Evolutionary conservation across 2,113 vertebrate genomes (phyloP).

Genomic region (Lagopus leucura): DNA sequence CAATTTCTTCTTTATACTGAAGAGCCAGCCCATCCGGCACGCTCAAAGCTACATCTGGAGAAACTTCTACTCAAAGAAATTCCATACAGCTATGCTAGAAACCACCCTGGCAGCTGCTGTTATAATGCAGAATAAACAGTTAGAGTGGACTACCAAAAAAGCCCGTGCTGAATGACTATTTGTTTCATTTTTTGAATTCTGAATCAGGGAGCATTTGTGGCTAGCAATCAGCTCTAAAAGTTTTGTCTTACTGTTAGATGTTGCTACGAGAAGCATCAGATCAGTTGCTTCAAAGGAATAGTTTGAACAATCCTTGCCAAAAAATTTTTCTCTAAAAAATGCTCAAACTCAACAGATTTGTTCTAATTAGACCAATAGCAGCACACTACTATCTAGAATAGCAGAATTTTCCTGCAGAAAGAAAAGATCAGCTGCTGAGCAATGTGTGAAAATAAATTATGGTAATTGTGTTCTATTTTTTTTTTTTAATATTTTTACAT

Average conservation of each 20-base stretch:
- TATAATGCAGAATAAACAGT: neutral
- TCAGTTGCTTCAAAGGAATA: neutral
- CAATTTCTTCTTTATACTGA: neutral
- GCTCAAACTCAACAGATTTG: neutral
- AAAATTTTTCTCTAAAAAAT: neutral
- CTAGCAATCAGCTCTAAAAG: neutral
- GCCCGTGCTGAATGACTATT: neutral
- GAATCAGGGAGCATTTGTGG: neutral
- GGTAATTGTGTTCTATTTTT: neutral
- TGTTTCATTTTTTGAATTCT: neutral
- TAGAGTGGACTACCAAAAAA: neutral
- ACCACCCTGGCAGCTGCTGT: neutral
- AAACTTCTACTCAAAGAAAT: neutral
- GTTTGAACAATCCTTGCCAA: neutral
- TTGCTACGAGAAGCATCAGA: neutral
- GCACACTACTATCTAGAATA: neutral
- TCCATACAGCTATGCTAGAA: slow-evolving; percentile 35
- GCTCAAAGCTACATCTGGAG: slow-evolving; percentile 43
- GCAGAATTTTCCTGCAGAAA: neutral
- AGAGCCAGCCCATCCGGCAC: neutral
- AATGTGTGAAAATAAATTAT: neutral
- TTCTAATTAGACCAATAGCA: neutral
- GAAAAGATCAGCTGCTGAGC: neutral
- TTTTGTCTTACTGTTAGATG: neutral
- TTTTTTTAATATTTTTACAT: no score